Evolutionary conservation across 1,140 invertebrate species (phyloP).

Genomic region (Halictus rubicundus): DNA sequence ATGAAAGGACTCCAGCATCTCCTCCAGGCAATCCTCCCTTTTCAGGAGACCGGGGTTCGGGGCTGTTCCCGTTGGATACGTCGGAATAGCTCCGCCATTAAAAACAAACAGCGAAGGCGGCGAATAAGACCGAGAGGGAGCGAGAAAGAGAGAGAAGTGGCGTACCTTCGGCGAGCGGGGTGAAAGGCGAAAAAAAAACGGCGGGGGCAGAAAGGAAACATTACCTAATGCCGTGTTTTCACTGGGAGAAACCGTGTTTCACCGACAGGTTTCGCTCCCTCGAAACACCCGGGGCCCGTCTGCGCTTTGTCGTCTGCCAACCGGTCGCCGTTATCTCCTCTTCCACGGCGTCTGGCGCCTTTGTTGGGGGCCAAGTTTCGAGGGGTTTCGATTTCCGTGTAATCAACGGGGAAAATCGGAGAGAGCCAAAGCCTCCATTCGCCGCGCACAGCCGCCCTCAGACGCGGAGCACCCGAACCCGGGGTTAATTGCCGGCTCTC

Average conservation of each 20-base stretch:
- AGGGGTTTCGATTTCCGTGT: conserved; percentile 52
- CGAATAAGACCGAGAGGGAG: too few species aligned
- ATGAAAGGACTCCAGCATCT: conserved; percentile 32
- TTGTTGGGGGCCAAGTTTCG: conserved; percentile 39
- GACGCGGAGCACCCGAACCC: too few species aligned
- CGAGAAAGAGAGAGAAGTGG: not conserved
- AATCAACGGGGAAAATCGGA: conserved; percentile 49
- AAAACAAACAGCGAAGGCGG: conserved; percentile 41
- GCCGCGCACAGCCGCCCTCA: not conserved
- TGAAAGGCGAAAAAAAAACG: not conserved
- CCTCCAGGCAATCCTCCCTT: conserved; percentile 51
- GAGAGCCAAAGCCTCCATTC: not conserved
- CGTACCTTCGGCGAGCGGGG: conserved; percentile 8
- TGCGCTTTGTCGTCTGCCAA: conserved; percentile 18
- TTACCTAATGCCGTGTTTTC: conserved; percentile 57
- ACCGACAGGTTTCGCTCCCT: not conserved
- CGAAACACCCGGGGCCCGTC: not conserved
- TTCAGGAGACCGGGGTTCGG: conserved; percentile 6
- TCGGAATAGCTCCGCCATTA: conserved; percentile 41
- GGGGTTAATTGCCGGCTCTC: conserved; percentile 36
- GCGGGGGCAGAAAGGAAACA: conserved; percentile 33
- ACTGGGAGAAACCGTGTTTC: conserved; percentile 7
- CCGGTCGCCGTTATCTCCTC: conserved; percentile 19
- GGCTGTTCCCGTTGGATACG: conserved; percentile 34
- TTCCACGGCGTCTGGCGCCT: conserved; percentile 15